phyloP scores from a whole-genome alignment of 2,888 invertebrate genomes.

The Eristalis arbustorum region DNA sequence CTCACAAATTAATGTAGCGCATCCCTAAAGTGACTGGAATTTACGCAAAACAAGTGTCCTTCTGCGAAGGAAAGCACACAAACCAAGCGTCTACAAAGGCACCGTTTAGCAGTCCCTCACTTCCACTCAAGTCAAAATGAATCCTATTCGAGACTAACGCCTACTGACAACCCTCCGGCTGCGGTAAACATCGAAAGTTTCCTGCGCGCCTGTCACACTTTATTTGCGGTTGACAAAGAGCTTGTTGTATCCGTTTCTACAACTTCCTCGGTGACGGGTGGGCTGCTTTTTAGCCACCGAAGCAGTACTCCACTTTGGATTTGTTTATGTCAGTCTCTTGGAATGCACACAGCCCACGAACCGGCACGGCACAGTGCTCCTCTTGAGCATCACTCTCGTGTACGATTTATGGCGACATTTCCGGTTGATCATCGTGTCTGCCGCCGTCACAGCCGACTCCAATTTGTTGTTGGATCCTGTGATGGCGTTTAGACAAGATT shows the following conservation, averaged over 20 bases:
- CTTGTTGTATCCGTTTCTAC: constrained; percentile 37
- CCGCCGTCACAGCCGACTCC: neutral
- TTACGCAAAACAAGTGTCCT: constrained; percentile 25
- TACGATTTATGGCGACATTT: constrained; percentile 62
- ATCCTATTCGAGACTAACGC: neutral
- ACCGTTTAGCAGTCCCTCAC: constrained; percentile 6
- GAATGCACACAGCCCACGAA: neutral
- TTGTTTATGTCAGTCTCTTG: constrained; percentile 32
- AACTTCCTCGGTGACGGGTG: constrained; percentile 3
- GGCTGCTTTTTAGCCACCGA: neutral
- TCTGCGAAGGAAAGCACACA: neutral
- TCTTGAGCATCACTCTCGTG: constrained; percentile 28
- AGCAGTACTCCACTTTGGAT: constrained; percentile 19
- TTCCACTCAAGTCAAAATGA: neutral
- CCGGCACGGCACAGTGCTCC: neutral
- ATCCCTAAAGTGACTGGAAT: constrained; percentile 23
- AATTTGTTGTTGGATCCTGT: constrained; percentile 51
- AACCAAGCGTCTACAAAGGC: constrained; percentile 3
- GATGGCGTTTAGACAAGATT: constrained; percentile 39
- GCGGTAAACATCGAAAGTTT: constrained; percentile 10
- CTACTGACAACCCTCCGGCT: neutral
- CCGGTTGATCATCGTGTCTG: constrained; percentile 44
- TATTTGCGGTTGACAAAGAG: constrained; percentile 52
- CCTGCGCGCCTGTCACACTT: constrained; percentile 42
- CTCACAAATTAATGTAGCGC: constrained; percentile 10